phyloP scores from a whole-genome alignment of 2,888 invertebrate species.

The Ditula angustiorana region DNA sequence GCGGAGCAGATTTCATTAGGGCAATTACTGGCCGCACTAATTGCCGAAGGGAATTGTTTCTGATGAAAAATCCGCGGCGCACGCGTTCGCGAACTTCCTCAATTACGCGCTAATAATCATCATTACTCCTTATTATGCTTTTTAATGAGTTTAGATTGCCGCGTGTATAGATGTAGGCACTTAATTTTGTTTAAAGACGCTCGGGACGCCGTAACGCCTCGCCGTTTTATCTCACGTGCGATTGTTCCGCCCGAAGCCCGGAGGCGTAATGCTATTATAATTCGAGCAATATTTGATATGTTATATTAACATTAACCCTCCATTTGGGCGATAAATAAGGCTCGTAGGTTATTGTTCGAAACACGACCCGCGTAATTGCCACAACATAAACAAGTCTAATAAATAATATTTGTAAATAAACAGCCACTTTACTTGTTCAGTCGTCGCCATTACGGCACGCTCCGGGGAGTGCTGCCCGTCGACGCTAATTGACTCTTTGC shows the following conservation, averaged over 20 bases:
- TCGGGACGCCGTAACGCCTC: too few relatives aligned
- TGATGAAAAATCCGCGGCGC: constrained; percentile 34
- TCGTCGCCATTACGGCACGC: background rate
- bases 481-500: constrained; percentile 16
- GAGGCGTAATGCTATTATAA: background rate
- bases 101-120: constrained; percentile 35
- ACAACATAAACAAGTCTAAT: constrained; percentile 6
- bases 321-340: constrained; percentile 1
- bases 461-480: background rate
- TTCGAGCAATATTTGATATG: background rate
- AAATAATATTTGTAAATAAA: constrained; percentile 30
- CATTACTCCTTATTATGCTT: constrained; percentile 37
- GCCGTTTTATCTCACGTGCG: background rate
- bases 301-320: background rate
- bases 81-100: constrained; percentile 24
- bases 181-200: background rate
- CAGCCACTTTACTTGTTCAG: constrained; percentile 8
- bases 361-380: background rate
- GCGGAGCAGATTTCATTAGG: constrained; percentile 30
- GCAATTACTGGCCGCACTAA: constrained; percentile 36
- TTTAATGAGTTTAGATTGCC: constrained; percentile 30
- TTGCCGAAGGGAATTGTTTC: constrained; percentile 35
- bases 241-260: background rate
- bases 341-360: background rate
- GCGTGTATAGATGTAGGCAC: background rate